These are phyloP conservation scores for Tympanuchus pallidicinctus DNA, from an alignment of 2,113 vertebrate species.

Conservation along the genomic window DNA sequence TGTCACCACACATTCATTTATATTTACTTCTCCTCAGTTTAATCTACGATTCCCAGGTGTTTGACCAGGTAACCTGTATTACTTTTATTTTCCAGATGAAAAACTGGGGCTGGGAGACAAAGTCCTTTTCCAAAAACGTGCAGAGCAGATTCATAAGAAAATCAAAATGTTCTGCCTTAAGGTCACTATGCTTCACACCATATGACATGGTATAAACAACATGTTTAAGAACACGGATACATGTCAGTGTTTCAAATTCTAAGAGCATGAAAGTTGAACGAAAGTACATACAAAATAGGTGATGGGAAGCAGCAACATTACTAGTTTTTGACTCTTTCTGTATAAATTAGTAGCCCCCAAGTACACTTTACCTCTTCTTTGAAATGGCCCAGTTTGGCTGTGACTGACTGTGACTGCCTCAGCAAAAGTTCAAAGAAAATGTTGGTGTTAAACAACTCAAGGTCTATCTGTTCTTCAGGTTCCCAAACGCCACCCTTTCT, in stretches of 20 bases:
- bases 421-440: slow-evolving; percentile 86
- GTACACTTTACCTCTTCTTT: slow-evolving; percentile 82
- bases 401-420: slow-evolving; percentile 86
- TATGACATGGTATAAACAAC: not conserved
- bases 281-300: not conserved
- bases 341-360: not conserved
- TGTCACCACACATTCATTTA: not conserved
- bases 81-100: not conserved
- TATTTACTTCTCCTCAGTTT: not conserved
- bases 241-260: fast-evolving
- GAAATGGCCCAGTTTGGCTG: slow-evolving; percentile 80
- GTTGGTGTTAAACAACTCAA: slow-evolving; percentile 87
- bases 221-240: fast-evolving
- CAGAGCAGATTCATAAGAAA: not conserved
- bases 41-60: not conserved
- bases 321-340: fast-evolving
- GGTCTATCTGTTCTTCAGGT: slow-evolving; percentile 84
- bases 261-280: not conserved
- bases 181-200: fast-evolving
- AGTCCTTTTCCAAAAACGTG: not conserved
- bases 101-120: not conserved
- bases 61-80: not conserved
- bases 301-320: fast-evolving
- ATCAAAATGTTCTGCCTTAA: not conserved
- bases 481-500: slow-evolving; percentile 78